A percentile compares a stretch with the other conserved stretches of the same genome.
These are phyloP conservation scores for Scleropages formosus DNA, from an alignment of 2,797 vertebrate species.

Conservation along the genomic window DNA sequence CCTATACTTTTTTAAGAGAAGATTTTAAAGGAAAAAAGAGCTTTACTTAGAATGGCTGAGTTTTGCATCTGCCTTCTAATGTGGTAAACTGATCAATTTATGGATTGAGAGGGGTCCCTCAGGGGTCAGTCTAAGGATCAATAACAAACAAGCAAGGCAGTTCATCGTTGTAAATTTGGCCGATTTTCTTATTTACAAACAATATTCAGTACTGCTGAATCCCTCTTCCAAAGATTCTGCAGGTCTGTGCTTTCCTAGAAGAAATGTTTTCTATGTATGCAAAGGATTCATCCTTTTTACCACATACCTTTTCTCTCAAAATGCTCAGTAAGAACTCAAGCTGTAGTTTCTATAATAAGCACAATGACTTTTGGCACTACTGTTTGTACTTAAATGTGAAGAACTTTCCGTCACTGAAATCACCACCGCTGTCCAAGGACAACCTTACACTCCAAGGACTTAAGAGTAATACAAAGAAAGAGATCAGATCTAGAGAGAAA, in stretches of 20 bases:
- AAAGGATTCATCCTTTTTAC: constrained; percentile 16
- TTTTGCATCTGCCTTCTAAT: neutral
- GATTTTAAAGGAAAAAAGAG: constrained; percentile 5
- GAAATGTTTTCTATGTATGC: constrained; percentile 24
- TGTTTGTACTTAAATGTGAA: constrained; percentile 24
- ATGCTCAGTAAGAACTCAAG: constrained; percentile 18
- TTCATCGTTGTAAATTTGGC: constrained; percentile 10
- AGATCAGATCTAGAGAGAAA: neutral
- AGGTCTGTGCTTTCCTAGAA: constrained; percentile 20
- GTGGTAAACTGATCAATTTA: neutral
- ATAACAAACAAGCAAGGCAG: constrained; percentile 4
- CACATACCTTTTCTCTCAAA: constrained; percentile 2
- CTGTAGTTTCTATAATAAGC: constrained; percentile 31
- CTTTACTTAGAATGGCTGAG: constrained; percentile 1
- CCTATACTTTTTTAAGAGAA: neutral
- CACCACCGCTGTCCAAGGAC: constrained; percentile 3
- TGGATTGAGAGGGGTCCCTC: constrained; percentile 10
- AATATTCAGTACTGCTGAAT: constrained; percentile 20
- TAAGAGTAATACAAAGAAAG: neutral
- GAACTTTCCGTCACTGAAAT: constrained; percentile 14
- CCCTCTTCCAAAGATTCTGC: constrained; percentile 24
- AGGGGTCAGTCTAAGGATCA: constrained; percentile 22
- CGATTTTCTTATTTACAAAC: constrained; percentile 1
- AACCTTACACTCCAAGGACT: neutral
- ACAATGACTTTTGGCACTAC: constrained; percentile 31